These are phyloP conservation scores for Xestoiulus laeticollis DNA, from an alignment of 2,888 invertebrate genomes.

Conservation along the genomic window DNA sequence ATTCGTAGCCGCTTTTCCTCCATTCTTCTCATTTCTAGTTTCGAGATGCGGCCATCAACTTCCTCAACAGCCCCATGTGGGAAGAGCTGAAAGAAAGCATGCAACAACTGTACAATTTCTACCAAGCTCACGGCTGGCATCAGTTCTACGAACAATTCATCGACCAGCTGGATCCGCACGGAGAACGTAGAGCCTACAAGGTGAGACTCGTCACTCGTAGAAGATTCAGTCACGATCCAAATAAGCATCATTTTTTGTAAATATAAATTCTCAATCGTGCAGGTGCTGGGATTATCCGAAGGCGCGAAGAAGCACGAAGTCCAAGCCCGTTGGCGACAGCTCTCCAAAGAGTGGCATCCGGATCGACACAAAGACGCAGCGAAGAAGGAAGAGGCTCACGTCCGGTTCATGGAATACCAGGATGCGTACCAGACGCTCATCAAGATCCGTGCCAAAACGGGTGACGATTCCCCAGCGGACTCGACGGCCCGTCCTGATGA, in stretches of 20 bases:
- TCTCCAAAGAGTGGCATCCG: constrained; percentile 89
- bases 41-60: constrained; percentile 86
- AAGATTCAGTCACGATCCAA: background rate
- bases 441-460: constrained; percentile 30
- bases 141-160: constrained; percentile 88
- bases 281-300: constrained; percentile 80
- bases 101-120: constrained; percentile 78
- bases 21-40: constrained; percentile 63
- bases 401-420: constrained; percentile 90
- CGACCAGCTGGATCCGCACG: constrained; percentile 86
- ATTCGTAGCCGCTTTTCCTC: background rate
- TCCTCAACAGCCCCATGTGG: constrained; percentile 89
- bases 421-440: constrained; percentile 74
- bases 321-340: constrained; percentile 79
- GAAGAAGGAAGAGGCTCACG: constrained; percentile 77
- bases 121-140: constrained; percentile 85
- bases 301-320: constrained; percentile 87
- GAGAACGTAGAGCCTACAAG: constrained; percentile 88
- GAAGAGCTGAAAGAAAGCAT: constrained; percentile 73
- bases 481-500: background rate
- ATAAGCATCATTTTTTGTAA: background rate
- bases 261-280: constrained; percentile 53
- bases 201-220: constrained; percentile 64
- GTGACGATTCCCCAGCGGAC: background rate
- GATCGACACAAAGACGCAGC: constrained; percentile 84